Conservation (phyloP, 1,140 invertebrate genomes). For the Aethina tumida region DNA sequence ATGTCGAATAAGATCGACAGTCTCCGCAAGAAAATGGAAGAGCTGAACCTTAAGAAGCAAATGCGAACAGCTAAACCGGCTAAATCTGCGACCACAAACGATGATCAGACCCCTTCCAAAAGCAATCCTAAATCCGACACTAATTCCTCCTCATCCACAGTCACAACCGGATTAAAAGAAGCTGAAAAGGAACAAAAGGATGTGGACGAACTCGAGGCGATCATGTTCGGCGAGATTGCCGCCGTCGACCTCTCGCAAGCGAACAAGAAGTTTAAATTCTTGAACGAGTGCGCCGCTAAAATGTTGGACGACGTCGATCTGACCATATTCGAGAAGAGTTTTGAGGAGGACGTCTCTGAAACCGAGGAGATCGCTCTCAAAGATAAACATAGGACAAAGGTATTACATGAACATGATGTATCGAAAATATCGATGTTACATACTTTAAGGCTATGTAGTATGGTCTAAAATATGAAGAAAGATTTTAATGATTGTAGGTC, state of each 20-base stretch:
- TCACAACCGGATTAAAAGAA: too few species aligned
- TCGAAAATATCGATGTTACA: constrained; percentile 2
- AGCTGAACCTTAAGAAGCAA: constrained; percentile 13
- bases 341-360: constrained; percentile 15
- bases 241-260: neutral
- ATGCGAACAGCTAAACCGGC: constrained; percentile 3
- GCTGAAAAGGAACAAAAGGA: too few species aligned
- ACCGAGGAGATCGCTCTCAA: constrained; percentile 29
- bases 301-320: constrained; percentile 16
- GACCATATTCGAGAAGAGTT: constrained; percentile 19
- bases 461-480: too few species aligned
- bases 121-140: neutral
- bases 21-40: constrained; percentile 20
- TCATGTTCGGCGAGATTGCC: neutral
- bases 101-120: too few species aligned
- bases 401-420: constrained; percentile 5
- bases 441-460: neutral
- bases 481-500: too few species aligned
- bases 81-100: too few species aligned
- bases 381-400: constrained; percentile 28
- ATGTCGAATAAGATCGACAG: constrained; percentile 28
- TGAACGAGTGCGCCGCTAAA: constrained; percentile 15
- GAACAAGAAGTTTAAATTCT: constrained; percentile 12
- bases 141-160: neutral
- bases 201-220: neutral